Evolutionary conservation across 2,797 vertebrate species (phyloP).

Genomic region (Toxotes lorentzi): DNA sequence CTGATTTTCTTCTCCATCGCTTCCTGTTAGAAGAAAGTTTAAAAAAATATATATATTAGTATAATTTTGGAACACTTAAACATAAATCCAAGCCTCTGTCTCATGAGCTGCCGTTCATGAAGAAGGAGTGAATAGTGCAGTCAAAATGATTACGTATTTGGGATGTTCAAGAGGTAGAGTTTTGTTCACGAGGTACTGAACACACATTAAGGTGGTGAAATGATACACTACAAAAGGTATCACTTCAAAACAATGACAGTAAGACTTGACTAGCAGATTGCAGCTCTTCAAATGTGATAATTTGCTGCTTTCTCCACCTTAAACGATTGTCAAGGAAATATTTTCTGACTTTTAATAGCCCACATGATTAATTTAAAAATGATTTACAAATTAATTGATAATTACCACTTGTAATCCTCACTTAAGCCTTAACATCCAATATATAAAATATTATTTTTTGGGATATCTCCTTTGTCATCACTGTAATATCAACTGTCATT

Average conservation of each 20-base stretch:
- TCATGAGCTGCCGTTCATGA: not conserved
- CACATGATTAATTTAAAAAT: not conserved
- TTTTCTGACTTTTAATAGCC: not conserved
- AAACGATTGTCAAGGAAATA: not conserved
- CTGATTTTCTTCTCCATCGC: conserved; percentile 91
- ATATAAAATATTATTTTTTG: not conserved
- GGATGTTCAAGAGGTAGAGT: not conserved
- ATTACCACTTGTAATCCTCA: not conserved
- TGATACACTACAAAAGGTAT: not conserved
- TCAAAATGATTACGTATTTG: not conserved
- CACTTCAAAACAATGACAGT: not conserved
- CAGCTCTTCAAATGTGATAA: not conserved
- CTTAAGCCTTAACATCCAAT: not conserved
- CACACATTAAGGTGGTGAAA: not conserved
- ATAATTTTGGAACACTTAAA: not conserved
- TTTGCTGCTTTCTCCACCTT: not conserved
- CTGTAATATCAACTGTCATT: not conserved
- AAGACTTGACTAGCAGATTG: not conserved
- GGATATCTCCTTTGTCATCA: not conserved
- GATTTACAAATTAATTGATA: not conserved
- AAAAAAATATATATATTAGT: not conserved
- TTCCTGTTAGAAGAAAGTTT: conserved; percentile 81
- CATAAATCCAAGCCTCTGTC: not conserved
- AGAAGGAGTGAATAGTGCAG: not conserved
- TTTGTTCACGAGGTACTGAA: not conserved